Evolutionary conservation across 2,888 invertebrate species (phyloP).

Genomic region (Diarsia dahlii): DNA sequence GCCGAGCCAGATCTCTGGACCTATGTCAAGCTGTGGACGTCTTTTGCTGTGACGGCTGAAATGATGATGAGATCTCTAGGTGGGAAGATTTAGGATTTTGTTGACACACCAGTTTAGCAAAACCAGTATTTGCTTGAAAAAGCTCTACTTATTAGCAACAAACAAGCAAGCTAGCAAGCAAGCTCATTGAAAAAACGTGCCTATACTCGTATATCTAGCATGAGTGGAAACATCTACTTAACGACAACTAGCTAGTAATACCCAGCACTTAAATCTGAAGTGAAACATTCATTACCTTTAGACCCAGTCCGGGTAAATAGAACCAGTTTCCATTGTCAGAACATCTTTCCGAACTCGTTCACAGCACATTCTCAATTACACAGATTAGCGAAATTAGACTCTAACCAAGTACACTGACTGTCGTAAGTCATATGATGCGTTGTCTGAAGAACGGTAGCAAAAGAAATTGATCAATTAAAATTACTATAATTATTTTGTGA

Average conservation of each 20-base stretch:
- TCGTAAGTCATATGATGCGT: constrained; percentile 25
- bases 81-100: neutral
- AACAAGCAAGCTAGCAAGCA: too few relatives aligned
- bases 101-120: too few relatives aligned
- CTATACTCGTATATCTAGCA: neutral
- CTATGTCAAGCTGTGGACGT: too few relatives aligned
- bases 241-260: constrained; percentile 19
- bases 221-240: constrained; percentile 14
- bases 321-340: constrained; percentile 59
- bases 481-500: constrained; percentile 28
- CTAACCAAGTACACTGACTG: constrained; percentile 4
- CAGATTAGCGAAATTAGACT: constrained; percentile 43
- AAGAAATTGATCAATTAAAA: constrained; percentile 7
- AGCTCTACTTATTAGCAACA: neutral
- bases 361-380: constrained; percentile 45
- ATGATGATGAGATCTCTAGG: neutral
- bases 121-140: neutral
- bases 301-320: constrained; percentile 29
- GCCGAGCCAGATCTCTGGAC: neutral
- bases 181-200: constrained; percentile 3
- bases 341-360: constrained; percentile 44
- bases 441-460: constrained; percentile 7
- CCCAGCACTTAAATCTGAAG: constrained; percentile 41
- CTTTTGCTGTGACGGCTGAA: too few relatives aligned
- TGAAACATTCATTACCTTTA: constrained; percentile 45